Evolutionary conservation across 2,113 vertebrate genomes (phyloP).

Genomic region (Stigmatopora nigra): DNA sequence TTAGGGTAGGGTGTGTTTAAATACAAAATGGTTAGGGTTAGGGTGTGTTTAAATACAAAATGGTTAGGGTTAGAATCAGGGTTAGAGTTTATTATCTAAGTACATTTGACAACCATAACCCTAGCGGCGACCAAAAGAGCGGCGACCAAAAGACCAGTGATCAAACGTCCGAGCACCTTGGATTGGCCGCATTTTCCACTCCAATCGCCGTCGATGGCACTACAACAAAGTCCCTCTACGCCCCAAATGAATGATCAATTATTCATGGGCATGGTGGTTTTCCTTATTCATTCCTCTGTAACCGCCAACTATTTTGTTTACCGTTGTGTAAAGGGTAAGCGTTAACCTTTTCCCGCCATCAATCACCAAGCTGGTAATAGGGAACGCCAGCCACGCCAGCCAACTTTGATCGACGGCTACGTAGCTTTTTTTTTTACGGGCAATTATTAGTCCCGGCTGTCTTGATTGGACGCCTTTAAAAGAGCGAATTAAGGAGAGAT

Average conservation of each 20-base stretch:
- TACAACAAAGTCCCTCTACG: too few relatives aligned
- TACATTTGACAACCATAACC: too few relatives aligned
- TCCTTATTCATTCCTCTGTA: not conserved
- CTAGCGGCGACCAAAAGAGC: too few relatives aligned
- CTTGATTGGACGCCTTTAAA: conserved; percentile 31
- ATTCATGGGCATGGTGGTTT: not conserved
- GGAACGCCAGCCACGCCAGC: conserved; percentile 29
- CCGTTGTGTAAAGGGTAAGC: not conserved
- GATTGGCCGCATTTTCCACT: too few relatives aligned
- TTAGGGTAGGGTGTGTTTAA: too few relatives aligned
- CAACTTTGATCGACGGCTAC: conserved; percentile 34
- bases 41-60: too few relatives aligned
- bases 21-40: too few relatives aligned
- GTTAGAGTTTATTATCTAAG: too few relatives aligned
- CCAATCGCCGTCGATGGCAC: too few relatives aligned
- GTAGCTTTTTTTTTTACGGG: conserved; percentile 34
- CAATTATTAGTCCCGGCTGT: conserved; percentile 35
- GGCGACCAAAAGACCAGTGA: too few relatives aligned
- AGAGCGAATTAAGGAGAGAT: conserved; percentile 30
- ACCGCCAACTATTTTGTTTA: not conserved
- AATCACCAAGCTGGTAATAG: conserved; percentile 31
- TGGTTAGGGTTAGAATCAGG: too few relatives aligned
- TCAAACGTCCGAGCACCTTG: too few relatives aligned
- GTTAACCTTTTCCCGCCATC: conserved; percentile 29
- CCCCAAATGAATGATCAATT: not conserved